Conservation (phyloP, 2,797 vertebrate species). For the Melanotaenia parkinsoni region DNA sequence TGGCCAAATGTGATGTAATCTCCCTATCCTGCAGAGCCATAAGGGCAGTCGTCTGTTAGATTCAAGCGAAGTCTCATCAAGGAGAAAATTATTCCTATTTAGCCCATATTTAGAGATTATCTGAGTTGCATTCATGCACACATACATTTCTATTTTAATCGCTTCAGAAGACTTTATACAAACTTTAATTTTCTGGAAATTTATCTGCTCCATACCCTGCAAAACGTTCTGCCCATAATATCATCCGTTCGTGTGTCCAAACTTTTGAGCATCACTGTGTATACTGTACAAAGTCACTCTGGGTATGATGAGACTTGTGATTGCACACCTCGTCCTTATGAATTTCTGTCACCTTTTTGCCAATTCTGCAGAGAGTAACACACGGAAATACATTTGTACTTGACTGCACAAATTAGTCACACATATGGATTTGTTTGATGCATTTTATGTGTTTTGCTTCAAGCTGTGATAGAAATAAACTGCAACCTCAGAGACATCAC, state of each 20-base stretch:
- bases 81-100: conserved; percentile 60
- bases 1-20: conserved; percentile 44
- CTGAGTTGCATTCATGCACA: background rate
- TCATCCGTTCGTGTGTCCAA: background rate
- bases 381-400: conserved; percentile 3
- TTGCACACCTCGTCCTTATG: conserved; percentile 15
- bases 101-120: conserved; percentile 28
- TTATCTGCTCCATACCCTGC: background rate
- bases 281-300: background rate
- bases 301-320: conserved; percentile 49
- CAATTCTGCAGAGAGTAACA: conserved; percentile 19
- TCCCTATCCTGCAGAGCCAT: conserved; percentile 32
- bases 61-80: conserved; percentile 59
- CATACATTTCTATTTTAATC: background rate
- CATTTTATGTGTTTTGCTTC: conserved; percentile 3
- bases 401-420: conserved; percentile 30
- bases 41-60: conserved; percentile 56
- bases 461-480: conserved; percentile 15
- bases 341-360: conserved; percentile 11
- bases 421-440: conserved; percentile 26
- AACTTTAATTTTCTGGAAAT: background rate
- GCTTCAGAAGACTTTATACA: background rate
- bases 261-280: background rate
- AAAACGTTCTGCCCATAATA: background rate
- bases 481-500: background rate